A percentile compares a stretch with the other conserved stretches of the same genome.
These are phyloP conservation scores for Pteropus alecto DNA, from an alignment of 2,113 vertebrate genomes.

Conservation along the genomic window DNA sequence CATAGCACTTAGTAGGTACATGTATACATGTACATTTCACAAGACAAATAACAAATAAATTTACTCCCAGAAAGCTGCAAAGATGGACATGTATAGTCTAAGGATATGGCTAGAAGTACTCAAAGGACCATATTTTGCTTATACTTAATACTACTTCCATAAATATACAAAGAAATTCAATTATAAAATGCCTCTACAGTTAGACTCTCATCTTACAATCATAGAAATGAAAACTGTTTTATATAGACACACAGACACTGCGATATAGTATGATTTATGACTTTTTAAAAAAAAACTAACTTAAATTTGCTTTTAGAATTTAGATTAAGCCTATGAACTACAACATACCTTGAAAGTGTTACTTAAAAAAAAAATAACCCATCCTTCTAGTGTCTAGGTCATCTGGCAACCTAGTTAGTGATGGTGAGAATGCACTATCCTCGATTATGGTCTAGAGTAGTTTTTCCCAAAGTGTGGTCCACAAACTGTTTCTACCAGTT, in stretches of 20 bases:
- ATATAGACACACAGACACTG: slow-evolving; percentile 42
- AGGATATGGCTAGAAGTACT: background rate
- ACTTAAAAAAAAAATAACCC: background rate
- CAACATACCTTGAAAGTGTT: background rate
- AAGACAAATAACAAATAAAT: slow-evolving; percentile 64
- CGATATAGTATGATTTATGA: background rate
- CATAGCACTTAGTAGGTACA: slow-evolving; percentile 71
- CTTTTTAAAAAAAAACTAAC: background rate
- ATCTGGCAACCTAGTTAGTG: background rate
- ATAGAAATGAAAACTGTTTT: slow-evolving; percentile 58
- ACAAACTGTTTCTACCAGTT: background rate
- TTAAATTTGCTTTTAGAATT: slow-evolving; percentile 48
- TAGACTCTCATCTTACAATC: slow-evolving; percentile 57
- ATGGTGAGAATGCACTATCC: background rate
- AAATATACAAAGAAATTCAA: slow-evolving; percentile 10
- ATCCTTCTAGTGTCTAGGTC: slow-evolving; percentile 16
- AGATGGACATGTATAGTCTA: slow-evolving; percentile 28
- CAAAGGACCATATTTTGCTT: slow-evolving; percentile 5
- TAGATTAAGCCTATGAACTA: slow-evolving; percentile 15
- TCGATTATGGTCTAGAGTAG: background rate
- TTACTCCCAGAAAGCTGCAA: slow-evolving; percentile 44
- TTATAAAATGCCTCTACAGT: slow-evolving; percentile 37
- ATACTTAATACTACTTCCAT: slow-evolving; percentile 31
- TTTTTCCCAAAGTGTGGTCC: background rate
- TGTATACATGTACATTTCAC: slow-evolving; percentile 74